phyloP scores from a whole-genome alignment of 2,797 vertebrate genomes.

The Pelobates cultripes region DNA sequence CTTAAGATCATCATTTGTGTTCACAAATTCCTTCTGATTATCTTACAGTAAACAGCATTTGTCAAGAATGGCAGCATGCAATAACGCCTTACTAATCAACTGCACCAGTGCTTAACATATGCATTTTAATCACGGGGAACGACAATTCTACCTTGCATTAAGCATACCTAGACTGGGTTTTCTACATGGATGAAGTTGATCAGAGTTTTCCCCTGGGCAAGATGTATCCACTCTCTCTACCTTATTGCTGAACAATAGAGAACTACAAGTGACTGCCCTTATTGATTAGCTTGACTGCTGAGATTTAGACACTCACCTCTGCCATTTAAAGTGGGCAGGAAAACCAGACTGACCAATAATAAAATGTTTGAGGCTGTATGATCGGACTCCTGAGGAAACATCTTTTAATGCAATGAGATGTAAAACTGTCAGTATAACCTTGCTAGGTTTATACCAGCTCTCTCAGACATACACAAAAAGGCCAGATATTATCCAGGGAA shows the following conservation, averaged over 20 bases:
- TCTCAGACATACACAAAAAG: not conserved
- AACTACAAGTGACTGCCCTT: constrained; percentile 75
- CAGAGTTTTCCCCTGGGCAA: constrained; percentile 39
- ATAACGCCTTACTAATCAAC: constrained; percentile 10
- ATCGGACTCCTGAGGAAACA: constrained; percentile 72
- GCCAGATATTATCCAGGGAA: not conserved
- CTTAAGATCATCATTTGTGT: too few relatives aligned
- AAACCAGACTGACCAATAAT: constrained; percentile 78
- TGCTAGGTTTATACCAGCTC: constrained; percentile 65
- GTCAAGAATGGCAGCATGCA: not conserved
- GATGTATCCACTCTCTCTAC: constrained; percentile 48
- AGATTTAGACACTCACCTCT: constrained; percentile 75
- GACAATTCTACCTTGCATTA: constrained; percentile 46
- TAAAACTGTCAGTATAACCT: constrained; percentile 71
- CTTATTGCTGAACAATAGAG: constrained; percentile 72
- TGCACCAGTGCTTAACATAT: constrained; percentile 28
- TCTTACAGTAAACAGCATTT: not conserved
- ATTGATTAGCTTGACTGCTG: constrained; percentile 73
- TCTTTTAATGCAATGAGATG: constrained; percentile 65
- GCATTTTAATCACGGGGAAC: constrained; percentile 30
- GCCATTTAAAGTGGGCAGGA: constrained; percentile 77
- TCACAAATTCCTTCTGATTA: not conserved
- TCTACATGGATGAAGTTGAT: constrained; percentile 46
- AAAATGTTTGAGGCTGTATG: constrained; percentile 72
- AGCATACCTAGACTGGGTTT: constrained; percentile 45